These are phyloP conservation scores for Pterois miles DNA, from an alignment of 2,797 vertebrate species.

Conservation along the genomic window DNA sequence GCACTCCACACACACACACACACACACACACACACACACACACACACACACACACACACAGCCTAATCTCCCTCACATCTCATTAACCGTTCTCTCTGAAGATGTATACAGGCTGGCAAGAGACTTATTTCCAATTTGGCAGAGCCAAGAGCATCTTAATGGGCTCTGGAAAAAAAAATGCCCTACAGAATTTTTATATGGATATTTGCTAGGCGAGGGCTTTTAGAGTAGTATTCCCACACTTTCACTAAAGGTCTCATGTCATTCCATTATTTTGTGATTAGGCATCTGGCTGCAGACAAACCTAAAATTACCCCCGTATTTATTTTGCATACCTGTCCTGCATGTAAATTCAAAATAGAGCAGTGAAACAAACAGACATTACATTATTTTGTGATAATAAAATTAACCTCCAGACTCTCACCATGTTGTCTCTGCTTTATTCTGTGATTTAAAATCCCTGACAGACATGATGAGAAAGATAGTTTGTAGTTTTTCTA, in stretches of 20 bases:
- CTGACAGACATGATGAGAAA: slow-evolving; percentile 19
- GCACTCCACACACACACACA: slow-evolving; percentile 26
- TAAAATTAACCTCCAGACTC: neutral
- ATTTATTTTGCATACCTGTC: slow-evolving; percentile 25
- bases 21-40: slow-evolving; percentile 31
- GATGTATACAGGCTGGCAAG: slow-evolving; percentile 72
- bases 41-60: slow-evolving; percentile 38
- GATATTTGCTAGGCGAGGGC: slow-evolving; percentile 50
- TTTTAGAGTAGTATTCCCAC: slow-evolving; percentile 55
- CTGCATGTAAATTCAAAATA: slow-evolving; percentile 17
- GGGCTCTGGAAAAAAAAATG: slow-evolving; percentile 62
- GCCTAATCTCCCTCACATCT: slow-evolving; percentile 73
- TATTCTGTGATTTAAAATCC: neutral
- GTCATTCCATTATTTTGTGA: slow-evolving; percentile 61
- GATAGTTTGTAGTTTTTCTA: neutral
- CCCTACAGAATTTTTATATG: slow-evolving; percentile 52
- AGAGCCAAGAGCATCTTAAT: slow-evolving; percentile 70
- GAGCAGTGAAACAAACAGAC: slow-evolving; percentile 1
- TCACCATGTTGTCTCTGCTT: neutral
- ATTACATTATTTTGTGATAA: neutral
- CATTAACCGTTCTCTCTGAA: slow-evolving; percentile 77
- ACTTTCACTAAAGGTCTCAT: slow-evolving; percentile 50
- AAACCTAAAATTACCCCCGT: slow-evolving; percentile 20
- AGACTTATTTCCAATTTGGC: slow-evolving; percentile 77
- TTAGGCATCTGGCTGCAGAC: slow-evolving; percentile 51